These are phyloP conservation scores for Spatulosminthurus flaviceps DNA, from an alignment of 2,888 invertebrate genomes.

Conservation along the genomic window DNA sequence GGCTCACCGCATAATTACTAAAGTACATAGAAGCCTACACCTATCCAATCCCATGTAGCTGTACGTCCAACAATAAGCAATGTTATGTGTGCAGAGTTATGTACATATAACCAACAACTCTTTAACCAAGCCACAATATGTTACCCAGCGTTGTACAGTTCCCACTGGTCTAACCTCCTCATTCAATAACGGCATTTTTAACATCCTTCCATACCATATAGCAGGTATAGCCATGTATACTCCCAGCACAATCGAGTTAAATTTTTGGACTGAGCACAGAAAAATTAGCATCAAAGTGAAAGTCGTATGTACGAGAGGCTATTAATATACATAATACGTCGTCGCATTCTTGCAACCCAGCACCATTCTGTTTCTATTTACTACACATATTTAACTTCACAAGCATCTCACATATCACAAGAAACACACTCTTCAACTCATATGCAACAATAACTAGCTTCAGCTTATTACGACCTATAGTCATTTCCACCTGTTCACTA, in stretches of 20 bases:
- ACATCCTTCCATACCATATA: neutral
- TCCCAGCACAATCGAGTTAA: slow-evolving; percentile 1
- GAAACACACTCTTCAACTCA: neutral
- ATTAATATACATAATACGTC: slow-evolving; percentile 42
- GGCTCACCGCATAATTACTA: neutral
- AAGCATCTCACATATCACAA: neutral
- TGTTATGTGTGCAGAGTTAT: too few species aligned
- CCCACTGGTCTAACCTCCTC: too few species aligned
- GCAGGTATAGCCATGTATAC: neutral
- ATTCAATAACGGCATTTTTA: too few species aligned
- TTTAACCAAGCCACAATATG: too few species aligned
- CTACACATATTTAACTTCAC: slow-evolving; percentile 8
- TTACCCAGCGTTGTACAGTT: too few species aligned
- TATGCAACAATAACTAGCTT: neutral
- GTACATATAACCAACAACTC: too few species aligned
- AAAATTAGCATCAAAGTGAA: slow-evolving; percentile 50
- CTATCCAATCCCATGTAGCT: too few species aligned
- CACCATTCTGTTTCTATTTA: neutral
- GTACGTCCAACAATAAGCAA: too few species aligned
- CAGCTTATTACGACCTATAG: too few species aligned
- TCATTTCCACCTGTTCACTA: neutral
- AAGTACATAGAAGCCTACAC: neutral
- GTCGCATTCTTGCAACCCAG: neutral
- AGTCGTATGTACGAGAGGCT: slow-evolving; percentile 45
- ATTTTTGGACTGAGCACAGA: slow-evolving; percentile 30